Base-by-base conservation (phyloP, 2,113 vertebrate genomes). In the Dromas ardeola region DNA sequence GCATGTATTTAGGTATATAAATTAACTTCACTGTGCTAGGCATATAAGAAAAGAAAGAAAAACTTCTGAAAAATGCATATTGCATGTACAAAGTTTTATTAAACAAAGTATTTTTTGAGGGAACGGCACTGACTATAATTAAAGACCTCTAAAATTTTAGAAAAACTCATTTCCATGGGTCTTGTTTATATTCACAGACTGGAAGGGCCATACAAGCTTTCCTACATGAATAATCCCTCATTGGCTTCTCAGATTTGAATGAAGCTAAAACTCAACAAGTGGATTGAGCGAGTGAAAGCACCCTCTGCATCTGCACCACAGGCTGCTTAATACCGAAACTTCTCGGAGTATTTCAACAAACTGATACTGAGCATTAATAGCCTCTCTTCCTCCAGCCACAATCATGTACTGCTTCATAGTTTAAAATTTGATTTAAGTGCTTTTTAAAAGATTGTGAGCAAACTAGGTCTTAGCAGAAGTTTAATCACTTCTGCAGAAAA, bases 281-380 rank as follows among this genome's bases (percentile, higher is more conserved):
- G 2, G 26, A 59, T 4, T 0, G 1, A 83, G 10, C 61, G 72
- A 78, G 19, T 38, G 70, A 55, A 93, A 88, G 63, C 32, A 47
- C 4, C 14, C 19, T 84, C 81, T 82, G 58, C 71, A 72, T 25
- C 43, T 52, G 40, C n/a, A 40, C 36, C 30, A 30, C 23, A 63
- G 62, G 32, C 32, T 86, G 36, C 26, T 40, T 40, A 36, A 30
- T 2, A 38, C 26, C 34, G 20, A 47, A 94, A 73, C 56, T 26
- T 76, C 66, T 20, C 18, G 49, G 3, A 15, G 27, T 49, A 29
- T 50, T 73, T 73, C 45, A 84, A 84, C 42, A 78, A 90, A 93
- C 20, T 1, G 7, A 66, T 25, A 40, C 3, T 0, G 0, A 62
- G 23, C 30, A 49, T 13, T 29, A 52, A 52, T 2, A 81, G 17